Percentiles rank a stretch among this genome's conserved stretches.
Evolutionary conservation across 2,113 vertebrate genomes (phyloP).

Genomic region (Oreochromis tanganicae): DNA sequence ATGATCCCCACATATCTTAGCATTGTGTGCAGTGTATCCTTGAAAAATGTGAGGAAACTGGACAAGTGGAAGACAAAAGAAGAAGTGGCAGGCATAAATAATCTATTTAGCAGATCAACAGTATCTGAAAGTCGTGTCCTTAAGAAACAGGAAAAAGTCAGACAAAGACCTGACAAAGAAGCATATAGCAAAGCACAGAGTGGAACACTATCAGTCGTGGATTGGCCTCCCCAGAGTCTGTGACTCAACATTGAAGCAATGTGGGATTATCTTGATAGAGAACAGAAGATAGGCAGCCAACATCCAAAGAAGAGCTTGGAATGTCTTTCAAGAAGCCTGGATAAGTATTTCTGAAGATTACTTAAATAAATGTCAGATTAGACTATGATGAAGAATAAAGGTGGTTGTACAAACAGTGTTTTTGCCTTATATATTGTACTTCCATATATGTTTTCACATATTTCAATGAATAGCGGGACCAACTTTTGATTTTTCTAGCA

Average conservation of each 20-base stretch:
- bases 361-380: neutral
- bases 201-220: neutral
- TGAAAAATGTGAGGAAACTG: neutral
- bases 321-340: neutral
- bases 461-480: neutral
- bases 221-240: neutral
- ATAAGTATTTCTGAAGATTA: neutral
- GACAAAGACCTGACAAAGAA: neutral
- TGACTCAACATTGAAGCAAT: neutral
- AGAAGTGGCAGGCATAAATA: neutral
- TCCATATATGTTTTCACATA: neutral
- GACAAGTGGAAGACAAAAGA: neutral
- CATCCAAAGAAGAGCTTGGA: accelerated
- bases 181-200: neutral
- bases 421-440: neutral
- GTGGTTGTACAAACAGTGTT: neutral
- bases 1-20: neutral
- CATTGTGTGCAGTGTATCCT: neutral
- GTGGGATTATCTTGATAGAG: neutral
- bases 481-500: neutral
- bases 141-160: neutral
- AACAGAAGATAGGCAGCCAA: neutral
- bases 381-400: neutral
- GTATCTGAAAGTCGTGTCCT: accelerated
- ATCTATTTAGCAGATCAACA: neutral